These are phyloP conservation scores for Athripsodes cinereus DNA, from an alignment of 2,888 invertebrate species.

Conservation along the genomic window DNA sequence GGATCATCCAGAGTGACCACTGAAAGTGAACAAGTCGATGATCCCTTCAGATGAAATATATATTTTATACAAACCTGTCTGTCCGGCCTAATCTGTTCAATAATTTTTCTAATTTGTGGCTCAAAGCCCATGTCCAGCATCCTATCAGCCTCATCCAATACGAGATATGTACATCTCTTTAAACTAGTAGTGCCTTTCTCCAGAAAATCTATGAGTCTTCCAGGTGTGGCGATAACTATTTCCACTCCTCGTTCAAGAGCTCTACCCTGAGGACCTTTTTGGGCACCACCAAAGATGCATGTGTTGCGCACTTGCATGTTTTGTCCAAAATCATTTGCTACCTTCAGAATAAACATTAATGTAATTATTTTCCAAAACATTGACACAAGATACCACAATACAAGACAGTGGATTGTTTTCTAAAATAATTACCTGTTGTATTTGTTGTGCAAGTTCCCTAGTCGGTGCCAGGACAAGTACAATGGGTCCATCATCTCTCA, in stretches of 20 bases:
- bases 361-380: background rate
- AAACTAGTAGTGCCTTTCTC: constrained; percentile 78
- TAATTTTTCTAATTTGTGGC: constrained; percentile 93
- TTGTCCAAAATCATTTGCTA: constrained; percentile 87
- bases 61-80: constrained; percentile 84
- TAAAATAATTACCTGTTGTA: no score
- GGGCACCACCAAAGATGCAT: constrained; percentile 97
- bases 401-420: no score
- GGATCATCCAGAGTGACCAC: no score
- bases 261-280: constrained; percentile 87
- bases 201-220: constrained; percentile 89
- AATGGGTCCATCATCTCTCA: constrained; percentile 89
- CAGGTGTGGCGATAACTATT: constrained; percentile 94
- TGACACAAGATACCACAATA: constrained; percentile 17
- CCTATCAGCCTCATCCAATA: constrained; percentile 82
- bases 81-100: constrained; percentile 90
- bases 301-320: constrained; percentile 84
- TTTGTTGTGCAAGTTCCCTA: constrained; percentile 84
- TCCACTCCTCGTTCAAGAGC: constrained; percentile 84
- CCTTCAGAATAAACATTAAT: constrained; percentile 45
- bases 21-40: no score
- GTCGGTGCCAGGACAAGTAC: constrained; percentile 86
- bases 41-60: background rate
- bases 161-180: constrained; percentile 79
- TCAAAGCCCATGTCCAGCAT: constrained; percentile 99